Conservation (phyloP, 2,797 vertebrate species). For the Onychomys leucogaster region DNA sequence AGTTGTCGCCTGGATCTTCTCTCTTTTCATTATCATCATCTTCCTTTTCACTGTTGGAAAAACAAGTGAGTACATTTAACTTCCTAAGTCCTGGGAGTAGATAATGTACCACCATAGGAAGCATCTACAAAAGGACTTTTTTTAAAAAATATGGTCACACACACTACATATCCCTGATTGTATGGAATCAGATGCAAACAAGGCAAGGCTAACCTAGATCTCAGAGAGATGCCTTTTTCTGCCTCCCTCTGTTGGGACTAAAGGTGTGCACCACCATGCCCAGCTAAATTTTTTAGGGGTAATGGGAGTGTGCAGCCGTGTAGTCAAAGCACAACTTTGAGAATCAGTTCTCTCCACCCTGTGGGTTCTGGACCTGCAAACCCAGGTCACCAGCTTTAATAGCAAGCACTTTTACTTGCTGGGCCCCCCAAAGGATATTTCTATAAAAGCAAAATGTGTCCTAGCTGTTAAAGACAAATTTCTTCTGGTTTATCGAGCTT, state of each 20-base stretch:
- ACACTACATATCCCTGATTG: not conserved
- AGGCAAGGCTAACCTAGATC: not conserved
- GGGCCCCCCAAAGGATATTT: not conserved
- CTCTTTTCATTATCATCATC: conserved; percentile 96
- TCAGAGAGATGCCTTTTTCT: not conserved
- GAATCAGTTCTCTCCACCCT: not conserved
- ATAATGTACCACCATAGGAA: not conserved
- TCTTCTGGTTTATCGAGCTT: not conserved
- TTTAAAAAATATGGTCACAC: not conserved
- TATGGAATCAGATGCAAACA: not conserved
- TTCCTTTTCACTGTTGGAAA: conserved; percentile 93
- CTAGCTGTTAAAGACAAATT: not conserved
- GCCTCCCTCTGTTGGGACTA: not conserved
- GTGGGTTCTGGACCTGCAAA: not conserved
- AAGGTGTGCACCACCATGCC: not conserved
- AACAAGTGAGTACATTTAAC: conserved; percentile 19
- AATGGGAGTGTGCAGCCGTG: not conserved
- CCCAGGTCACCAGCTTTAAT: not conserved
- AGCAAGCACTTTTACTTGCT: not conserved
- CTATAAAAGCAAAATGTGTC: not conserved
- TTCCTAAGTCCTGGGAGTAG: not conserved
- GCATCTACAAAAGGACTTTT: not conserved
- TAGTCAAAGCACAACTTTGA: not conserved
- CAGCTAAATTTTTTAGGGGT: not conserved
- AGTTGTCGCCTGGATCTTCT: conserved; percentile 95